Conservation (phyloP, 2,888 invertebrate species). For the Microplitis manilae region DNA sequence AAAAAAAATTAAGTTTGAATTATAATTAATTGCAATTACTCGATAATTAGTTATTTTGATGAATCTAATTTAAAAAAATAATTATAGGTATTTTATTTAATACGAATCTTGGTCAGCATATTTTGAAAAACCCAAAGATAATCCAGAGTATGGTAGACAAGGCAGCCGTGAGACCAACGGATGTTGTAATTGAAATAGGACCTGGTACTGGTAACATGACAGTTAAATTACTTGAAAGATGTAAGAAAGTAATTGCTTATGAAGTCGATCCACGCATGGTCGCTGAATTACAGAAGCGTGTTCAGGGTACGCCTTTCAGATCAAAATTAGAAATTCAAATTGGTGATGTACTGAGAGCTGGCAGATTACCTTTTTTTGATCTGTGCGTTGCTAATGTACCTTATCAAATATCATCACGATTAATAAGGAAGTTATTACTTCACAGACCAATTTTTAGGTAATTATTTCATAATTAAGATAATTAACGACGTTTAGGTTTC, state of each 20-base stretch:
- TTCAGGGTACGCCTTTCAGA: conserved; percentile 90
- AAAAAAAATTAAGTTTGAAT: too few species aligned
- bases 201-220: conserved; percentile 99
- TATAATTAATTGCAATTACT: too few species aligned
- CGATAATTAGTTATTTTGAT: conserved; percentile 13
- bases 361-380: conserved; percentile 93
- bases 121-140: conserved; percentile 93
- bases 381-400: conserved; percentile 99
- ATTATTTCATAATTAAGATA: not conserved
- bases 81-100: conserved; percentile 91
- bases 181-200: conserved; percentile 98
- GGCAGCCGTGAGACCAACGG: conserved; percentile 91
- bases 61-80: conserved; percentile 11
- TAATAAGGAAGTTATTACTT: conserved; percentile 94
- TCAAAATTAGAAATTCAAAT: conserved; percentile 92
- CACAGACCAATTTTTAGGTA: conserved; percentile 75
- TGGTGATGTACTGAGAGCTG: conserved; percentile 95
- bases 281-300: conserved; percentile 97
- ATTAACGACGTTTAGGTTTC: too few species aligned
- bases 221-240: conserved; percentile 91
- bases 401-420: conserved; percentile 97
- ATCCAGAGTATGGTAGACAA: conserved; percentile 97
- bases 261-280: conserved; percentile 97
- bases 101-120: conserved; percentile 97
- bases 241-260: conserved; percentile 95